Base-by-base conservation (phyloP, 2,113 vertebrate species). In the Bungarus multicinctus region DNA sequence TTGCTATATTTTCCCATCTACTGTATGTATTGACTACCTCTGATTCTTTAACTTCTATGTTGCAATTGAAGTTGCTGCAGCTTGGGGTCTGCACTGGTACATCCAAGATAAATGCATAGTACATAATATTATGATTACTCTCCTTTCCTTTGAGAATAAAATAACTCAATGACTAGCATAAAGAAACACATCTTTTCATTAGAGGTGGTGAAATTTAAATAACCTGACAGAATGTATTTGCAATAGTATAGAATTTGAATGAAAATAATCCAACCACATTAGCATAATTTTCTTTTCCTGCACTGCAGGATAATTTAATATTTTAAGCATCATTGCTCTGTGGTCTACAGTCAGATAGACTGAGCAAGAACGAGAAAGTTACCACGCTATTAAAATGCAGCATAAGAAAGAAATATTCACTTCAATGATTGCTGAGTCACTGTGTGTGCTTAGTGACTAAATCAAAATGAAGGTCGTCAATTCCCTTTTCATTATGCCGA, bases 381-480 rank as follows among this genome's bases (percentile, higher is more conserved):
- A 85, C 43, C 4, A 25, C 27, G 74, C 92, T 90, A 57, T 52
- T 87, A 90, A 81, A 93, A 58, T 34, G 18, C 74, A 90, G 74
- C 3, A 52, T 64, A 85, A 53, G 45, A 64, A 64, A 86, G 25
- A 64, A 86, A 81, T 60, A 90, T 54, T 93, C 74, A 87, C 43
- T 93, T 57, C 92, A 93, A 43, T 53, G 89, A 64, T 81, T 87
- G 92, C 92, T 93, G 92, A 93, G 92, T 93, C 92, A 93, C 14
- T 64, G n/a, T 64, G 45, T 64, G 81, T 69, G 22, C 55, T 93
- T 89, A 93, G 89, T 93, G 47, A 85, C 92, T 81, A 93, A 90
- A 58, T 93, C 55, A 90, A 90, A 93, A 93, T 54, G 39, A 58
- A 93, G 60, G 81, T 90, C 92, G 55, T 90, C 87, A 89, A 93